Evolutionary conservation across 2,888 invertebrate genomes (phyloP).

Genomic region (Epirrhoe alternata): DNA sequence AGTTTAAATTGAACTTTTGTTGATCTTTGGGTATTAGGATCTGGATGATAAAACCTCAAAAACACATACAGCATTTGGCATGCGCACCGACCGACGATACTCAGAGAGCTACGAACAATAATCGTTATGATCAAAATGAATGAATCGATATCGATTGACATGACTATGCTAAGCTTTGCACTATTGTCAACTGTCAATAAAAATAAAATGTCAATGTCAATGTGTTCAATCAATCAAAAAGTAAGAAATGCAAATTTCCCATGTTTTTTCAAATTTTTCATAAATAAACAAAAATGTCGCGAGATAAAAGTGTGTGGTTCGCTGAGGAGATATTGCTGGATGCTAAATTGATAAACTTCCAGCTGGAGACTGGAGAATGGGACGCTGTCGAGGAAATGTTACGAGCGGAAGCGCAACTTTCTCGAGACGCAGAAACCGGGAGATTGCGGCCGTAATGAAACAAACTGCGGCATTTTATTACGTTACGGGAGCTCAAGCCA

Average conservation of each 20-base stretch:
- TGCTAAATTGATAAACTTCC: conserved; percentile 80
- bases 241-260: conserved; percentile 35
- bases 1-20: too few species aligned
- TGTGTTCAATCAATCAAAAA: neutral
- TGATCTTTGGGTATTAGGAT: too few species aligned
- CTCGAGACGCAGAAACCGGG: conserved; percentile 79
- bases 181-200: neutral
- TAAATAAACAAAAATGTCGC: conserved; percentile 62
- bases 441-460: conserved; percentile 76
- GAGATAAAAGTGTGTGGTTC: conserved; percentile 84
- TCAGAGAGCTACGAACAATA: too few species aligned
- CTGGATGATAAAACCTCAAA: too few species aligned
- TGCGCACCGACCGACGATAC: too few species aligned
- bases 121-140: neutral
- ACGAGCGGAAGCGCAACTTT: conserved; percentile 80
- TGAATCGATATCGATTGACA: neutral
- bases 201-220: neutral
- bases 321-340: conserved; percentile 82
- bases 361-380: conserved; percentile 82
- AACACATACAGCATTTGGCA: too few species aligned
- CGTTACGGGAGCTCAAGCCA: neutral
- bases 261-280: neutral
- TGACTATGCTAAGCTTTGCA: neutral
- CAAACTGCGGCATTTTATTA: neutral
- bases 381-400: conserved; percentile 82